These are phyloP conservation scores for Stenodera caucasica DNA, from an alignment of 2,888 invertebrate species.

Conservation along the genomic window DNA sequence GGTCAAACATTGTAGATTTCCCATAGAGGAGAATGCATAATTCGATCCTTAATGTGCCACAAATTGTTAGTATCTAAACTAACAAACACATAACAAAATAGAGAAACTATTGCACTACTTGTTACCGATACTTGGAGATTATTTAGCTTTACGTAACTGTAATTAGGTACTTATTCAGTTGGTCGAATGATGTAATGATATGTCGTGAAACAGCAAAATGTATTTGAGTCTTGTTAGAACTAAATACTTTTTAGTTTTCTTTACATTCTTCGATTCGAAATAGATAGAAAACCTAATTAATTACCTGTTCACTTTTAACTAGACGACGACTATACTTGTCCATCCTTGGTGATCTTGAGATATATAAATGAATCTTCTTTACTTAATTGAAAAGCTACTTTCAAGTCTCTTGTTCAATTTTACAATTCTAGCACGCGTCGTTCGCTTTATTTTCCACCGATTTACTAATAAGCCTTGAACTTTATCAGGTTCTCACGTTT, in stretches of 20 bases:
- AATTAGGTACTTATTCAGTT: constrained; percentile 43
- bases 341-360: not conserved
- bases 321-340: not conserved
- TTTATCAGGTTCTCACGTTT: too few relatives aligned
- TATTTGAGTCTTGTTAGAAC: constrained; percentile 28
- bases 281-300: not conserved
- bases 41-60: constrained; percentile 39
- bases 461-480: too few relatives aligned
- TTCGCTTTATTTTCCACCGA: too few relatives aligned
- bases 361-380: not conserved
- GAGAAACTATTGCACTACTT: constrained; percentile 40
- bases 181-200: constrained; percentile 39
- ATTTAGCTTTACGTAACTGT: constrained; percentile 41
- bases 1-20: constrained; percentile 36
- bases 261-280: not conserved
- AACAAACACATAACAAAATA: constrained; percentile 13
- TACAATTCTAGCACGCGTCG: not conserved
- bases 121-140: constrained; percentile 40
- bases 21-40: constrained; percentile 34
- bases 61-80: constrained; percentile 40
- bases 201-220: constrained; percentile 25
- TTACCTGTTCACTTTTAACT: constrained; percentile 1
- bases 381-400: not conserved
- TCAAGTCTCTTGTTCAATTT: not conserved
- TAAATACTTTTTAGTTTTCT: not conserved